Evolutionary conservation across 1,140 invertebrate species (phyloP).

Genomic region (Ceratina japonica): DNA sequence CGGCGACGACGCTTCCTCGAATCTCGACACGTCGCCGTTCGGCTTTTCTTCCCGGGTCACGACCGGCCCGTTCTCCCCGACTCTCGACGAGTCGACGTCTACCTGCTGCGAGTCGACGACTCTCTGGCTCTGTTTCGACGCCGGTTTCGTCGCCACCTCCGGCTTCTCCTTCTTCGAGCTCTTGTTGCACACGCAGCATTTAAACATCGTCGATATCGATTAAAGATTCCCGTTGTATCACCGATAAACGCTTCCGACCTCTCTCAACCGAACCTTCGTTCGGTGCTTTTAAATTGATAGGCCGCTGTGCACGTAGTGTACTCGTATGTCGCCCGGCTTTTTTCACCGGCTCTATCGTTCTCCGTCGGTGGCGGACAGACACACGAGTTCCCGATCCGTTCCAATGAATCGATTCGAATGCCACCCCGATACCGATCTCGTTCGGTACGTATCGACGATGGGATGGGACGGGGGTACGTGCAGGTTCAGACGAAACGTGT

Average conservation of each 20-base stretch:
- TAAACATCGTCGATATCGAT: constrained; percentile 72
- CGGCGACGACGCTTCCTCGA: constrained; percentile 30
- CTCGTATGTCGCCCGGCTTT: not conserved
- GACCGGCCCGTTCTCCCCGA: constrained; percentile 6
- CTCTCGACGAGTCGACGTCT: constrained; percentile 6
- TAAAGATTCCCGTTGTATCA: constrained; percentile 37
- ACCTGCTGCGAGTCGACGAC: constrained; percentile 3
- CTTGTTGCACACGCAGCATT: constrained; percentile 76
- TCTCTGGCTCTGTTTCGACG: constrained; percentile 26
- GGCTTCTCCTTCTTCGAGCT: constrained; percentile 56
- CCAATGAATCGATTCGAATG: not conserved
- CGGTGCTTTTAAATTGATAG: not conserved
- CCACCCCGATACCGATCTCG: not conserved
- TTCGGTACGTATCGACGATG: not conserved
- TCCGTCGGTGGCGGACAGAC: not conserved
- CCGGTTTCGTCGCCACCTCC: constrained; percentile 31
- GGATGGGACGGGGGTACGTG: not conserved
- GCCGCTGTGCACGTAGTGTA: not conserved
- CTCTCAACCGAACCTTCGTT: not conserved
- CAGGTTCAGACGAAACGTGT: not conserved
- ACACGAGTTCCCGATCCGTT: constrained; percentile 1
- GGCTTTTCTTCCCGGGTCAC: constrained; percentile 21
- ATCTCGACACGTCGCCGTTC: constrained; percentile 52
- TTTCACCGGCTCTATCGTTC: not conserved
- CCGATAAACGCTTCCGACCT: not conserved